These are phyloP conservation scores for Saturnia japonica DNA, from an alignment of 2,888 invertebrate genomes.

Conservation along the genomic window DNA sequence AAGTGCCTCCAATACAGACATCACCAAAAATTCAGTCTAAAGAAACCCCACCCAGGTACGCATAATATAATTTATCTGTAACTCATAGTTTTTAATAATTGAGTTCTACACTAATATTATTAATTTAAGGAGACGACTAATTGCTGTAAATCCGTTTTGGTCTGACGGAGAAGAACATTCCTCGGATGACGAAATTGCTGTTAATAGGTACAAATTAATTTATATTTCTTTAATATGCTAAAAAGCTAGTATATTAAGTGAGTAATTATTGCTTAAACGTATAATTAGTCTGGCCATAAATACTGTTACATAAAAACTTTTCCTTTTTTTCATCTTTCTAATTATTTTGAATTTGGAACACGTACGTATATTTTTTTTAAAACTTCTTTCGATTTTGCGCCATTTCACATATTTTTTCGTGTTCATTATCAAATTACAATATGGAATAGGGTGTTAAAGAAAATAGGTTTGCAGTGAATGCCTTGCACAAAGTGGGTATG, in stretches of 20 bases:
- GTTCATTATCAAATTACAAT: too few relatives aligned
- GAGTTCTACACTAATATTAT: neutral
- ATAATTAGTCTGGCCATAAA: too few relatives aligned
- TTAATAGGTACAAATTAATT: conserved; percentile 48
- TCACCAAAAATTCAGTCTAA: conserved; percentile 43
- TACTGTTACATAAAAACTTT: too few relatives aligned
- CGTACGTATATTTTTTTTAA: too few relatives aligned
- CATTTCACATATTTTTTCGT: too few relatives aligned
- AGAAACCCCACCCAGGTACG: conserved; percentile 57
- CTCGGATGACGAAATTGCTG: conserved; percentile 75
- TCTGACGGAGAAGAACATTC: conserved; percentile 86
- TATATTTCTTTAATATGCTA: neutral
- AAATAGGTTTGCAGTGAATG: too few relatives aligned
- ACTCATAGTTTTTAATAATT: neutral
- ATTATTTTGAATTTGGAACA: too few relatives aligned
- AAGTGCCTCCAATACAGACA: conserved; percentile 57
- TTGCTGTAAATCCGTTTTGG: conserved; percentile 88
- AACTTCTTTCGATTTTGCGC: too few relatives aligned
- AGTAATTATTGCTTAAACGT: too few relatives aligned
- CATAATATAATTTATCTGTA: conserved; percentile 26
- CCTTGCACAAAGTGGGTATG: too few relatives aligned
- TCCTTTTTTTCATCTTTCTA: too few relatives aligned
- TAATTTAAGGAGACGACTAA: conserved; percentile 66
- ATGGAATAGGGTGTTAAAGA: too few relatives aligned
- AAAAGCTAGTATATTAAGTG: neutral